Base-by-base conservation (phyloP, 2,113 vertebrate species). In the Hippocampus abdominalis region DNA sequence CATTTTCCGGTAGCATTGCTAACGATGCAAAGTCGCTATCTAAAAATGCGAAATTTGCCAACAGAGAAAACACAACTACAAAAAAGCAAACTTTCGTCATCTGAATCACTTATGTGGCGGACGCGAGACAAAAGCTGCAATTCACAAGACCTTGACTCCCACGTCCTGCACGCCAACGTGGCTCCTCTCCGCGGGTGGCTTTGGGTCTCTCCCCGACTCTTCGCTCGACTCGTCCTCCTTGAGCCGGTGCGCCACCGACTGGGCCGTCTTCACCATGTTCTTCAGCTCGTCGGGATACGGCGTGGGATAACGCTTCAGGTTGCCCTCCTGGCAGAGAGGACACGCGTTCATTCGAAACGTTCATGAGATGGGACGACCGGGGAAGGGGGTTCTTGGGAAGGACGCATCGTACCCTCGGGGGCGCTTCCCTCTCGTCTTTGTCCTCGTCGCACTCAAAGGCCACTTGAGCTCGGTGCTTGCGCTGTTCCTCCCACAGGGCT, bases 231-330 rank as follows among this genome's bases (percentile, higher is more conserved):
- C 97, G 72, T 99, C 97, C 85, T 99, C 96, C 89, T 94, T 98
- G 61, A 98, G 92, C 79, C 96, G 91, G 69, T 98, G 96, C 56
- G 98, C 96, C 83, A 98, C 96, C 3, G 94, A 98, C 88, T 98
- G 97, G 54, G 97, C 97, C 0, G 97, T 99, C 91, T 98, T 99
- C 67, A 99, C 97, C 96, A 99, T 98, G 92, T 96, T 99, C 89
- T 98, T 99, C 87, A 99, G 88, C 84, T 99, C 97, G 69, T 98
- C 97, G 21, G 97, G 97, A 81, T 99, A 98, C 0, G 97, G 97
- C 8, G 97, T 99, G 23, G 97, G 97, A 32, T 99, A 98, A 51
- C 97, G 95, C 88, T 98, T 98, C 88, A 99, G 91, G 88, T 96
- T 98, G 27, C 97, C 97, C 83, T 99, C 97, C 97, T 99, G 77